phyloP scores from a whole-genome alignment of 2,113 vertebrate species.

The Seriola aureovittata region DNA sequence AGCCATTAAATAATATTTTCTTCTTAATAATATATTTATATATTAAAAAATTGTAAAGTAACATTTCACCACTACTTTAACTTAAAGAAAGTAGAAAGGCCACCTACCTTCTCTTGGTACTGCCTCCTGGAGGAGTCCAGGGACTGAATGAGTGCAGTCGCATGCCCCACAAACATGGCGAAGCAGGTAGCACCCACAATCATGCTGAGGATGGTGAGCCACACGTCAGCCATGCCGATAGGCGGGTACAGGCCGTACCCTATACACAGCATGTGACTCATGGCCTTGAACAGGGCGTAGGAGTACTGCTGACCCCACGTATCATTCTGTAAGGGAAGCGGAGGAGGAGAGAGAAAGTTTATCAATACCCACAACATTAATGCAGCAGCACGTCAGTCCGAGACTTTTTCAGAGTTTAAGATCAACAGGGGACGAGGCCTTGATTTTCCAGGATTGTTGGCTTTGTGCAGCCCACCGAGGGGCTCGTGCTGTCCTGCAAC shows the following conservation, averaged over 20 bases:
- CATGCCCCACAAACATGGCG: slow-evolving; percentile 99
- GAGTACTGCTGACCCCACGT: slow-evolving; percentile 99
- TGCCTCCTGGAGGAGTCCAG: slow-evolving; percentile 97
- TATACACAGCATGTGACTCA: slow-evolving; percentile 99
- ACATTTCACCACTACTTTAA: background rate
- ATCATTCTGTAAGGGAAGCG: slow-evolving; percentile 88
- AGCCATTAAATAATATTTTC: background rate
- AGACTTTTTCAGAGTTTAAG: background rate
- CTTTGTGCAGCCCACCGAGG: background rate
- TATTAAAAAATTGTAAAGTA: background rate
- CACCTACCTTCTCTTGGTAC: slow-evolving; percentile 98
- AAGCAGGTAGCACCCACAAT: slow-evolving; percentile 99
- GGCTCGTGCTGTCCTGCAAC: background rate
- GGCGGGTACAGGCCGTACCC: slow-evolving; percentile 97
- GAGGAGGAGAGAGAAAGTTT: slow-evolving; percentile 36
- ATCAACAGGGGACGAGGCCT: background rate
- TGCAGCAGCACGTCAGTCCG: background rate
- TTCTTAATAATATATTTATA: background rate
- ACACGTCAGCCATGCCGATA: slow-evolving; percentile 95
- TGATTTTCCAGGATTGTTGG: slow-evolving; percentile 22
- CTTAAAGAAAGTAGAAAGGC: background rate
- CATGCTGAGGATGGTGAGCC: slow-evolving; percentile 99
- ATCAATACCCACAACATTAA: background rate
- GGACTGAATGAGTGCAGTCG: slow-evolving; percentile 98
- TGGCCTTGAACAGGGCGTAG: slow-evolving; percentile 98